These are phyloP conservation scores for Nudaria mundana DNA, from an alignment of 2,888 invertebrate genomes.

Conservation along the genomic window DNA sequence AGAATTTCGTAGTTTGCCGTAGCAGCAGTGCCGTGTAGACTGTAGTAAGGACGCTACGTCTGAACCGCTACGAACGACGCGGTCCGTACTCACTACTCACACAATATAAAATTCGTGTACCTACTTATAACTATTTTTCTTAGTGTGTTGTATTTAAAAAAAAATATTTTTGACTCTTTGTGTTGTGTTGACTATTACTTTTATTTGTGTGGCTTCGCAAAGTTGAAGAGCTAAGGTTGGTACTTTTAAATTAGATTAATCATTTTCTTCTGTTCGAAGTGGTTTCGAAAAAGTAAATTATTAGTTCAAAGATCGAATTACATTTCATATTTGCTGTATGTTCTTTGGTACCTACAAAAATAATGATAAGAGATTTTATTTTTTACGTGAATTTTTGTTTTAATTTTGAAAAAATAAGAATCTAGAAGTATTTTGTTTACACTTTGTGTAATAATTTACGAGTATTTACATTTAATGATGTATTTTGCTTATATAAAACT, in stretches of 20 bases:
- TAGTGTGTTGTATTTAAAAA: slow-evolving; percentile 23
- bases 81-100: slow-evolving; percentile 30
- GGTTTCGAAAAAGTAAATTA: slow-evolving; percentile 14
- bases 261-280: slow-evolving; percentile 18
- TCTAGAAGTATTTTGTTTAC: no score
- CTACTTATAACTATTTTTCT: slow-evolving; percentile 13
- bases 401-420: no score
- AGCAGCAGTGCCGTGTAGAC: slow-evolving; percentile 57
- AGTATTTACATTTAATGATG: no score
- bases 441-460: no score
- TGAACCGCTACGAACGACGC: slow-evolving; percentile 41
- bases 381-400: no score
- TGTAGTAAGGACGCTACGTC: slow-evolving; percentile 46
- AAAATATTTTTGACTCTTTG: slow-evolving; percentile 17
- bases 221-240: slow-evolving; percentile 34
- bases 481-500: no score
- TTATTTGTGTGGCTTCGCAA: slow-evolving; percentile 37
- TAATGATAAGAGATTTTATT: no score
- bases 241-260: slow-evolving; percentile 41
- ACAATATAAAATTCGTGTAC: slow-evolving; percentile 21
- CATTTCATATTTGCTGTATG: no score
- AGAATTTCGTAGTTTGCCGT: slow-evolving; percentile 29
- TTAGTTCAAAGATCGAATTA: no score
- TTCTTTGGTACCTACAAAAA: no score
- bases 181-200: slow-evolving; percentile 36